A percentile compares a stretch with the other conserved stretches of the same genome.
These are phyloP conservation scores for Dicrurus megarhynchus DNA, from an alignment of 2,113 vertebrate genomes.

Conservation along the genomic window DNA sequence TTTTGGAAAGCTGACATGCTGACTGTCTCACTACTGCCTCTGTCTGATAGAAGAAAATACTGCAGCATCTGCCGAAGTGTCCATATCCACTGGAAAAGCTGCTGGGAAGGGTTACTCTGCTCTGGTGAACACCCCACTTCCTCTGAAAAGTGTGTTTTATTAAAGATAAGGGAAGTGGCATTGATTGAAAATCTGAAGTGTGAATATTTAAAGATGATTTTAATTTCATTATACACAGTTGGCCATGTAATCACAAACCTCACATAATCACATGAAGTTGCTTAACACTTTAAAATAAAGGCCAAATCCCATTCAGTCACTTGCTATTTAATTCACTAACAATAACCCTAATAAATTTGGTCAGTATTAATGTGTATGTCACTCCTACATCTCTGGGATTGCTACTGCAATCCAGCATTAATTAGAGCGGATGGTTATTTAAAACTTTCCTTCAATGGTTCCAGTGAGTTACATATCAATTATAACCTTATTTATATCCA, in stretches of 20 bases:
- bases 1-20: not conserved
- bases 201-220: not conserved
- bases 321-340: slow-evolving; percentile 12
- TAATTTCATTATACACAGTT: not conserved
- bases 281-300: slow-evolving; percentile 1
- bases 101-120: not conserved
- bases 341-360: slow-evolving; percentile 2
- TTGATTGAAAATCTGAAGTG: not conserved
- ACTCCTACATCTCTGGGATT: not conserved
- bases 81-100: not conserved
- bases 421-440: not conserved
- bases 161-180: not conserved
- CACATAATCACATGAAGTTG: slow-evolving; percentile 2
- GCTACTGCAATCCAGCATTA: not conserved
- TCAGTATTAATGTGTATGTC: slow-evolving; percentile 4
- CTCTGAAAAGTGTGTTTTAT: not conserved
- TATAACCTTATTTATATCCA: slow-evolving; percentile 12
- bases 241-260: not conserved
- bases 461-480: slow-evolving; percentile 24
- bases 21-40: not conserved
- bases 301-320: not conserved
- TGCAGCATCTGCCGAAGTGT: not conserved
- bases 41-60: not conserved
- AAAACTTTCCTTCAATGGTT: slow-evolving; percentile 5
- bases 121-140: not conserved